Evolutionary conservation across 1,140 invertebrate genomes (phyloP), one percentile per base, ranked within the genome.

Genomic region (Metaphire vulgaris): DNA sequence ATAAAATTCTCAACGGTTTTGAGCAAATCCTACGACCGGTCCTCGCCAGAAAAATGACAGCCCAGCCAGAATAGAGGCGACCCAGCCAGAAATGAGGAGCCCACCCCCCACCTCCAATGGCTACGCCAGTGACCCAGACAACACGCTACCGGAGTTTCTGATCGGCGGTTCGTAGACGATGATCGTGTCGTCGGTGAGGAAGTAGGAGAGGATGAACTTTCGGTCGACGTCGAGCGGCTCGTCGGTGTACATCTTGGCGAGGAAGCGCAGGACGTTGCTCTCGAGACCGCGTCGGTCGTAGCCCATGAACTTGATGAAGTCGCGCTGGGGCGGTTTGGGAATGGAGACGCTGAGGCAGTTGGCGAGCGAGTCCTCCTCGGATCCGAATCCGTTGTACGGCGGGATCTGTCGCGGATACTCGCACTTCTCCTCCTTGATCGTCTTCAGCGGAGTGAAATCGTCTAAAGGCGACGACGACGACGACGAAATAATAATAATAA

Each of bases 201-300:
- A 94, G 81, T 93, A 92, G 78, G 90, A 91, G 29, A 96, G 90
- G 67, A 96, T 90, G 82, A 96, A 96, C 68, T 89, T 87, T 33
- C 93, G 87, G 2, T 89, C 87, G 67, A 83, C 85, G 83, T 94
- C 90, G 74, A 90, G 89, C 0, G 89, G 88, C 72, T 90, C 89
- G 74, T 91, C 89, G 1, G 90, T 72, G 65, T 92, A 87, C 81
- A 96, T 89, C 80, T 89, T 89, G 0, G 92, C 92, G 41, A 90
- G 88, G 83, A 94, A 96, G 76, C 92, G 88, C 14, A 96, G 85
- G n/a, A 92, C 89, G 79, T 91, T 90, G 78, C 91, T 92, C 80
- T 93, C 90, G 70, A 91, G 88, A 12, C 91, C 91, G 75, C 89
- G 84, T 74, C 75, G 75, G 78, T 87, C 86, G 67, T 83, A 82